phyloP scores from a whole-genome alignment of 2,888 invertebrate species.

The Macrophya annulata region DNA sequence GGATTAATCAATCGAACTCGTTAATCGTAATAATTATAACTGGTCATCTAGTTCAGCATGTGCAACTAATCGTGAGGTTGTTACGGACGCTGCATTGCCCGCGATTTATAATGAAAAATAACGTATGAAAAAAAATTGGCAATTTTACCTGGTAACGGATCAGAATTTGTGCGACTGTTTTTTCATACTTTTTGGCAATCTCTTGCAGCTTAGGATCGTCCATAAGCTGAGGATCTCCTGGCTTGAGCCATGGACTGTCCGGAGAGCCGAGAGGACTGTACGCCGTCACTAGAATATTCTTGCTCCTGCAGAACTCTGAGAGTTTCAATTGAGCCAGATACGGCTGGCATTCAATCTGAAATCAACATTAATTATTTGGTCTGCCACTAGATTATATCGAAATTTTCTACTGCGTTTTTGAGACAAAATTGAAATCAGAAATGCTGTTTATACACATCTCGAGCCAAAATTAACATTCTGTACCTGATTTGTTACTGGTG shows the following conservation, averaged over 20 bases:
- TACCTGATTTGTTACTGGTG: conserved; percentile 85
- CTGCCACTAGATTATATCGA: background rate
- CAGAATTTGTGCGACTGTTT: conserved; percentile 86
- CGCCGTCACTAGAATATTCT: conserved; percentile 86
- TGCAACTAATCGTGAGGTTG: no score
- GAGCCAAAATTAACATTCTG: background rate
- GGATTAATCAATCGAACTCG: no score
- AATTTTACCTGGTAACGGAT: conserved; percentile 83
- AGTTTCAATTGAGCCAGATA: conserved; percentile 85
- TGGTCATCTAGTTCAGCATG: no score
- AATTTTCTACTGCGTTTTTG: background rate
- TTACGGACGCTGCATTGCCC: no score
- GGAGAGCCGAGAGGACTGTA: conserved; percentile 92
- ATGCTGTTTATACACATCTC: background rate
- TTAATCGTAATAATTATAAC: no score
- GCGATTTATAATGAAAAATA: no score
- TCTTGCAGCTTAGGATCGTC: conserved; percentile 83
- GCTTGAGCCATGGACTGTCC: no score
- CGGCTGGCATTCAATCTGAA: conserved; percentile 78
- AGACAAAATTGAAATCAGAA: background rate
- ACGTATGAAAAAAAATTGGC: no score
- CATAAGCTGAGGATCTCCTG: background rate
- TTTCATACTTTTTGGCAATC: conserved; percentile 85
- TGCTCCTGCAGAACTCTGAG: conserved; percentile 84
- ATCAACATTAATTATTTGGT: no score